These are phyloP conservation scores for Poeciliopsis prolifica DNA, from an alignment of 2,113 vertebrate species.

Conservation along the genomic window DNA sequence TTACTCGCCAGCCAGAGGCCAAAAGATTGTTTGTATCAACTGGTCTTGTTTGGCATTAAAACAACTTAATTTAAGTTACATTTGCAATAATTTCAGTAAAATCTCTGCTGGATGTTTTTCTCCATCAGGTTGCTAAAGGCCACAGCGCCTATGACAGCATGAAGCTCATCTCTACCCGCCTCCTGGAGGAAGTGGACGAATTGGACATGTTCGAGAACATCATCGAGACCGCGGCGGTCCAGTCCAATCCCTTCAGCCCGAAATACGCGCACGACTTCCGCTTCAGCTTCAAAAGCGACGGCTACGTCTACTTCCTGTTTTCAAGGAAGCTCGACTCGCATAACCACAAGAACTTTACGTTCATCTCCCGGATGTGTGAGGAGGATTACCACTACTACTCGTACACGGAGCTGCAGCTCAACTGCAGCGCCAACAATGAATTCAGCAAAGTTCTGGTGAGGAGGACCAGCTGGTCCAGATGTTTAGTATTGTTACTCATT, in stretches of 20 bases:
- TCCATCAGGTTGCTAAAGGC: conserved; percentile 85
- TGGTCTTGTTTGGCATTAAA: too few relatives aligned
- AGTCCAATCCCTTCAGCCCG: conserved; percentile 83
- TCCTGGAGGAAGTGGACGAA: conserved; percentile 78
- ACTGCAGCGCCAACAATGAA: conserved; percentile 75
- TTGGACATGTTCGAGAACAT: conserved; percentile 92
- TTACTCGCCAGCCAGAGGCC: too few relatives aligned
- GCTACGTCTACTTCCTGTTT: conserved; percentile 91
- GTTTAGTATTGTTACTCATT: too few relatives aligned
- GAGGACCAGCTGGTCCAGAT: background rate
- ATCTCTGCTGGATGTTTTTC: background rate
- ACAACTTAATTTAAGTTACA: too few relatives aligned
- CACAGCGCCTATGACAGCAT: conserved; percentile 89
- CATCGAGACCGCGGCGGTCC: conserved; percentile 84
- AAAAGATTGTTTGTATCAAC: too few relatives aligned
- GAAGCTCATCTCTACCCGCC: conserved; percentile 94
- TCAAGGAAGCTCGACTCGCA: conserved; percentile 84
- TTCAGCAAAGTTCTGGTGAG: conserved; percentile 83
- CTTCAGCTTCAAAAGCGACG: conserved; percentile 83
- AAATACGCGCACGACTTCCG: conserved; percentile 83
- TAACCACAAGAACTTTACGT: conserved; percentile 85
- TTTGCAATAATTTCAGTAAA: too few relatives aligned
- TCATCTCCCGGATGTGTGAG: conserved; percentile 90
- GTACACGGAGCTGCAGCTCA: conserved; percentile 94
- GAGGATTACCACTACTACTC: conserved; percentile 88